phyloP scores from a whole-genome alignment of 2,797 vertebrate species.

The Kryptolebias ocellatus region DNA sequence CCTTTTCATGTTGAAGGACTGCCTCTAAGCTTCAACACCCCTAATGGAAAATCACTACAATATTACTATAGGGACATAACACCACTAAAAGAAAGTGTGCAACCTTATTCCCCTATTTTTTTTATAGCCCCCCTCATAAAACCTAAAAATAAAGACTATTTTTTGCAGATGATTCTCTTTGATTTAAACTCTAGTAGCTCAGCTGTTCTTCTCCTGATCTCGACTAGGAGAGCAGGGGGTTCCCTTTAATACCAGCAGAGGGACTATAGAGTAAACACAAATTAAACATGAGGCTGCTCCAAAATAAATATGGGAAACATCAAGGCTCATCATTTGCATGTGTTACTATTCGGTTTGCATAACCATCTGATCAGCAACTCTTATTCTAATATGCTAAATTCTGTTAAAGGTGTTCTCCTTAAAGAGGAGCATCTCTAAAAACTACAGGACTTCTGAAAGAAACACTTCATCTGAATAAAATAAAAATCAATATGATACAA shows the following conservation, averaged over 20 bases:
- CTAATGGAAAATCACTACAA: slow-evolving; percentile 51
- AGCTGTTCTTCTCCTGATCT: slow-evolving; percentile 14
- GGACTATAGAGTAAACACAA: slow-evolving; percentile 79
- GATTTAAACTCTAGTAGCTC: slow-evolving; percentile 21
- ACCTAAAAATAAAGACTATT: not conserved
- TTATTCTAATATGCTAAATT: not conserved
- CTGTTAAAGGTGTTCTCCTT: not conserved
- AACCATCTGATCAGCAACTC: not conserved
- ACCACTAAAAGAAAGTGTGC: slow-evolving; percentile 11
- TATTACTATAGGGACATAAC: slow-evolving; percentile 29
- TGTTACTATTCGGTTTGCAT: slow-evolving; percentile 14
- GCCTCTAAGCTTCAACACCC: slow-evolving; percentile 49
- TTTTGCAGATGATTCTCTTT: not conserved
- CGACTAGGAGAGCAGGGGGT: slow-evolving; percentile 15
- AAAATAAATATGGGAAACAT: slow-evolving; percentile 64
- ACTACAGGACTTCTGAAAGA: slow-evolving; percentile 41
- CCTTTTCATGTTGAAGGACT: slow-evolving; percentile 68
- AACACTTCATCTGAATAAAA: slow-evolving; percentile 26
- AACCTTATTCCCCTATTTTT: not conserved
- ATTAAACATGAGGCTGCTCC: slow-evolving; percentile 53
- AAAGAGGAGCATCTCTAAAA: slow-evolving; percentile 22
- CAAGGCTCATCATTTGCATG: slow-evolving; percentile 39
- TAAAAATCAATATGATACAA: not conserved
- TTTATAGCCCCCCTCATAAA: not conserved
- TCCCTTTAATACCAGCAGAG: slow-evolving; percentile 83